Percentiles rank a stretch among this genome's conserved stretches.
These are phyloP conservation scores for Intellagama lesueurii DNA, from an alignment of 2,797 vertebrate species.

Conservation along the genomic window DNA sequence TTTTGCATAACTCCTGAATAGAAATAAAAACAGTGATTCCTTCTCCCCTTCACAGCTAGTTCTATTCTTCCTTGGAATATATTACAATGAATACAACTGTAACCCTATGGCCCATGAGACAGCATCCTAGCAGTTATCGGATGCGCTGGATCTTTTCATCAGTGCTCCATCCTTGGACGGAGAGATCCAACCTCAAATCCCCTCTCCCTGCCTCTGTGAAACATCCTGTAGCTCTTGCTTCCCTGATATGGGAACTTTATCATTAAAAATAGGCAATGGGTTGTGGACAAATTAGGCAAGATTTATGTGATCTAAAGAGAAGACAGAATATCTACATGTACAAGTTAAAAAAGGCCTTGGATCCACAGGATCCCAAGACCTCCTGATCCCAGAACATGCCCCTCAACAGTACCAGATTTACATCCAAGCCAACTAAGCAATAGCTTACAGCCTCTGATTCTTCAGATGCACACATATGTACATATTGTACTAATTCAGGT, in stretches of 20 bases:
- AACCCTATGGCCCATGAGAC: background rate
- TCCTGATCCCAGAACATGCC: background rate
- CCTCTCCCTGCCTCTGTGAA: background rate
- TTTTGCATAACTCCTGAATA: constrained; percentile 65
- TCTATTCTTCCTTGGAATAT: background rate
- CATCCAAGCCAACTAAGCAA: too few relatives aligned
- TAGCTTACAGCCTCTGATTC: too few relatives aligned
- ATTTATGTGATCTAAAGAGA: too few relatives aligned
- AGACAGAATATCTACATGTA: background rate
- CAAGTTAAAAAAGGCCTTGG: background rate
- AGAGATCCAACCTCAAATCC: background rate
- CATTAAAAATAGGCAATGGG: too few relatives aligned
- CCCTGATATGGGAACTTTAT: too few relatives aligned
- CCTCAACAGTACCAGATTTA: too few relatives aligned
- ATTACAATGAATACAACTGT: background rate
- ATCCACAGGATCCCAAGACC: background rate
- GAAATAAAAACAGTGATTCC: constrained; percentile 56
- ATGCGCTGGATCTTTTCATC: background rate
- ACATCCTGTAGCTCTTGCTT: too few relatives aligned
- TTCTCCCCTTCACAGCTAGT: constrained; percentile 19
- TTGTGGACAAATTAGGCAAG: too few relatives aligned
- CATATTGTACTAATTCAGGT: too few relatives aligned
- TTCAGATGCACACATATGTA: too few relatives aligned
- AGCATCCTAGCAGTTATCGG: background rate
- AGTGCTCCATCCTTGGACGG: background rate